Percentiles rank a stretch among this genome's conserved stretches.
Conservation (phyloP, 2,888 invertebrate genomes). For the Eupithecia abbreviata region DNA sequence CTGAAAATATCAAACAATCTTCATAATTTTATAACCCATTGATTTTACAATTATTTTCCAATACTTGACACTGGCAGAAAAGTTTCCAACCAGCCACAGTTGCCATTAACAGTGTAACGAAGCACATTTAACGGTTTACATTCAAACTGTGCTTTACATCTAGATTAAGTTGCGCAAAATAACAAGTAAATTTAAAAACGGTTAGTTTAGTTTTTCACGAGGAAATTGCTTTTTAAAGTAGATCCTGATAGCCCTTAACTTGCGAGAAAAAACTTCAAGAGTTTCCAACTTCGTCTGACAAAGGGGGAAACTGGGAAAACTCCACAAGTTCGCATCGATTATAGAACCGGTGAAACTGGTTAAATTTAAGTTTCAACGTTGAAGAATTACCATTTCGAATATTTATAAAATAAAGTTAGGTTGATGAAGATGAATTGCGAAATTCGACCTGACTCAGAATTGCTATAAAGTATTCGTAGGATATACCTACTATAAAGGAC, state of each 20-base stretch:
- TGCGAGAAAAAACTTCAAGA: slow-evolving; percentile 42
- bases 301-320: slow-evolving; percentile 35
- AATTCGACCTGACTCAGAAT: neutral
- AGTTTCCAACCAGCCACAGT: no score
- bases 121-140: neutral
- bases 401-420: slow-evolving; percentile 9
- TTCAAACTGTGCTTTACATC: neutral
- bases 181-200: neutral
- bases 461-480: neutral
- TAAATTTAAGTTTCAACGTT: slow-evolving; percentile 14
- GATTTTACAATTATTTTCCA: no score
- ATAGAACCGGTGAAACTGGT: slow-evolving; percentile 9
- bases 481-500: neutral
- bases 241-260: slow-evolving; percentile 45
- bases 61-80: no score
- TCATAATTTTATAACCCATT: no score
- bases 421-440: slow-evolving; percentile 2
- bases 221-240: slow-evolving; percentile 48
- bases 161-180: neutral
- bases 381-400: slow-evolving; percentile 7
- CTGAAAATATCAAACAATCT: no score
- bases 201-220: neutral
- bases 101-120: no score
- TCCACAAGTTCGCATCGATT: slow-evolving; percentile 13
- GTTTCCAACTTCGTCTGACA: slow-evolving; percentile 37